phyloP scores from a whole-genome alignment of 2,888 invertebrate genomes.

The Spilarctia lutea region DNA sequence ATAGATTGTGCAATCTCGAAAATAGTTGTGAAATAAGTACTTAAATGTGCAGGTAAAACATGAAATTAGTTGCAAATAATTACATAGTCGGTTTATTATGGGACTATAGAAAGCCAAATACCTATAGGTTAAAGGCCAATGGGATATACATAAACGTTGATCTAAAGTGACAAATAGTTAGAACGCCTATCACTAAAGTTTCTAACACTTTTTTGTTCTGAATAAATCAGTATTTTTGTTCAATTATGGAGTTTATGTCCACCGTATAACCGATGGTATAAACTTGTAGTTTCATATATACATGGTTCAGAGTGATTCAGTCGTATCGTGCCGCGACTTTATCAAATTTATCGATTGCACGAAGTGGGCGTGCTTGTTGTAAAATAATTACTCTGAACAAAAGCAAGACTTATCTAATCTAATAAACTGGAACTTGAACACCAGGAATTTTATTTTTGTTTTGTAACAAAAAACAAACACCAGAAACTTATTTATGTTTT shows the following conservation, averaged over 20 bases:
- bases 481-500: not conserved
- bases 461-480: too few relatives aligned
- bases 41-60: not conserved
- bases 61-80: not conserved
- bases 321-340: slow-evolving; percentile 5
- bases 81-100: too few relatives aligned
- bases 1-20: not conserved
- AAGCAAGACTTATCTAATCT: slow-evolving; percentile 2
- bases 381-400: slow-evolving; percentile 12
- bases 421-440: not conserved
- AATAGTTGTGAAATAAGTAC: not conserved
- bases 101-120: too few relatives aligned
- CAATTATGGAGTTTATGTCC: not conserved
- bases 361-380: slow-evolving; percentile 33
- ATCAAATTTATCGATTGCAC: slow-evolving; percentile 15
- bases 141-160: too few relatives aligned
- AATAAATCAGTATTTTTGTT: not conserved
- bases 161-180: not conserved
- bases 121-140: too few relatives aligned
- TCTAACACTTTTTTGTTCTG: not conserved
- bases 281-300: slow-evolving; percentile 6
- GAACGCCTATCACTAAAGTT: not conserved
- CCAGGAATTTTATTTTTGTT: too few relatives aligned
- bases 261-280: slow-evolving; percentile 3
- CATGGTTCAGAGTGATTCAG: slow-evolving; percentile 14